Percentiles rank a stretch among this genome's conserved stretches.
phyloP scores from a whole-genome alignment of 1,140 invertebrate species.

The Epicauta chinensis region DNA sequence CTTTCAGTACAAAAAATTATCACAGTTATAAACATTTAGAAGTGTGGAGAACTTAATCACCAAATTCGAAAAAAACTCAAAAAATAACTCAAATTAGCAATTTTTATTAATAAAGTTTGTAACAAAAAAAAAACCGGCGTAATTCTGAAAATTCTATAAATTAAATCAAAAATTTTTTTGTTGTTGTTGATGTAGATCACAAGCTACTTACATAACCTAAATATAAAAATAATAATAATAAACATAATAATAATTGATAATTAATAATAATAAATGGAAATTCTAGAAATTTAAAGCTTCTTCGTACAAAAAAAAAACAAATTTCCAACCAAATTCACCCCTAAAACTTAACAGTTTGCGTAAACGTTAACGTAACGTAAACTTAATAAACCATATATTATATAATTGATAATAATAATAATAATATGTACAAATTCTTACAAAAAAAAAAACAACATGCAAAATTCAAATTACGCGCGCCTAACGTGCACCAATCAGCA shows the following conservation, averaged over 20 bases:
- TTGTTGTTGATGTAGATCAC: slow-evolving; percentile 36
- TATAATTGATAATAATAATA: too few relatives aligned
- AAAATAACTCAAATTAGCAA: slow-evolving; percentile 30
- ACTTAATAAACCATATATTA: background rate
- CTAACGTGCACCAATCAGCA: too few relatives aligned
- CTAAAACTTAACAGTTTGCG: slow-evolving; percentile 9
- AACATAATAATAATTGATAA: too few relatives aligned
- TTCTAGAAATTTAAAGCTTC: too few relatives aligned
- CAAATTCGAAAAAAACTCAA: slow-evolving; percentile 12
- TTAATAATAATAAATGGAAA: too few relatives aligned
- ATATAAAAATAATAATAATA: too few relatives aligned
- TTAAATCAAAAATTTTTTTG: too few relatives aligned
- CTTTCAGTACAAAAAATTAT: slow-evolving; percentile 39
- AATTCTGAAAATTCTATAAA: slow-evolving; percentile 37
- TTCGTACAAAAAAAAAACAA: slow-evolving; percentile 2
- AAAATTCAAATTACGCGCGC: too few relatives aligned
- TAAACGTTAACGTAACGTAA: slow-evolving; percentile 17
- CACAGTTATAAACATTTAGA: slow-evolving; percentile 34
- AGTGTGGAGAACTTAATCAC: slow-evolving; percentile 24
- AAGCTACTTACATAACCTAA: slow-evolving; percentile 21
- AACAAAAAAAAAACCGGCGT: slow-evolving; percentile 36
- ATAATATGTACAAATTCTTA: too few relatives aligned
- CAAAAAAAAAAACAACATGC: too few relatives aligned
- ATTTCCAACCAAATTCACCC: background rate
- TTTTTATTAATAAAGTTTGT: slow-evolving; percentile 38